phyloP scores from a whole-genome alignment of 2,113 vertebrate species.

The Plectropomus leopardus region DNA sequence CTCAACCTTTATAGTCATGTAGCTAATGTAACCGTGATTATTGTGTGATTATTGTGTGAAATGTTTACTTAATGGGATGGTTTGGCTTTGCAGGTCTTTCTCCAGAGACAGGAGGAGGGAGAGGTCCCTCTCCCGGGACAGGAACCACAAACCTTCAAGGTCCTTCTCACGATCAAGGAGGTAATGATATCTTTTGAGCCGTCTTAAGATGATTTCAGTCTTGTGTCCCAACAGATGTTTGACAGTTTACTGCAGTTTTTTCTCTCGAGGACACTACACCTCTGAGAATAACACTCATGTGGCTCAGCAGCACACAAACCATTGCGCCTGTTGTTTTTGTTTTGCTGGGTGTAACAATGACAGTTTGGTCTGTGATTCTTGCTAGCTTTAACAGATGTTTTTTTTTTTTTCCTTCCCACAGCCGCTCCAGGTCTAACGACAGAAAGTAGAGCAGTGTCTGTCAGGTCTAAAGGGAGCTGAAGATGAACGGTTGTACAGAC shows the following conservation, averaged over 20 bases:
- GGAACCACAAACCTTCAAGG: constrained; percentile 97
- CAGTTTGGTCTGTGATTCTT: background rate
- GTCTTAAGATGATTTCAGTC: background rate
- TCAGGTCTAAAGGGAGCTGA: constrained; percentile 53
- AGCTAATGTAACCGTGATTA: background rate
- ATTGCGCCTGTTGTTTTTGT: background rate
- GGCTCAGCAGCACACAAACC: background rate
- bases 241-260: background rate
- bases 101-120: constrained; percentile 99
- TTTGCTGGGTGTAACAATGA: background rate
- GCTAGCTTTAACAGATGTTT: background rate
- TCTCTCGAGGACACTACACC: background rate
- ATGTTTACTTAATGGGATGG: background rate
- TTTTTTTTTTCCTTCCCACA: constrained; percentile 55
- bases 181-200: constrained; percentile 77
- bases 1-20: no score
- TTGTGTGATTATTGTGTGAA: background rate
- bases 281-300: background rate
- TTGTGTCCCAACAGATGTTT: background rate
- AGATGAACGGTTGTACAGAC: constrained; percentile 53
- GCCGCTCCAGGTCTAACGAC: constrained; percentile 97
- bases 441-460: constrained; percentile 86
- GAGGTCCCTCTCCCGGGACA: constrained; percentile 95
- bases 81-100: constrained; percentile 88
- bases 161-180: constrained; percentile 98